These are phyloP conservation scores for Odontocerum albicorne DNA, from an alignment of 2,888 invertebrate species.

Conservation along the genomic window DNA sequence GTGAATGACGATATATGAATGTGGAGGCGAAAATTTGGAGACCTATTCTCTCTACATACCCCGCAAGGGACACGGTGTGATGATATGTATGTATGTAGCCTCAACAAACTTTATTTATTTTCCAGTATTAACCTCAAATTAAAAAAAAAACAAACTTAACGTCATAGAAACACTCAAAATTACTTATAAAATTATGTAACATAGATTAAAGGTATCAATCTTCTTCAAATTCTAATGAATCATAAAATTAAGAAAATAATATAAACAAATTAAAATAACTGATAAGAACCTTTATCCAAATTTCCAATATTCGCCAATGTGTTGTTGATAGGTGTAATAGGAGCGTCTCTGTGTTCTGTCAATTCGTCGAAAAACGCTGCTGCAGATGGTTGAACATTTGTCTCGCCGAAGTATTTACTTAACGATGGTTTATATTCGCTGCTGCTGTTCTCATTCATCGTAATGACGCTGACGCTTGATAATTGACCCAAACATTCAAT, in stretches of 20 bases:
- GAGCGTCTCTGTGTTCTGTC: conserved; percentile 35
- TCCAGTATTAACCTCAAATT: no score
- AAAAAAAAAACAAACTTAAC: not conserved
- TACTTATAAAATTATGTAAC: not conserved
- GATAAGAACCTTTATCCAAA: conserved; percentile 25
- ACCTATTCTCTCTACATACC: no score
- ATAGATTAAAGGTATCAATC: not conserved
- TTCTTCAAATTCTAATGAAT: not conserved
- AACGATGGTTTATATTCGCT: conserved; percentile 55
- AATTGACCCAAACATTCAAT: conserved; percentile 25
- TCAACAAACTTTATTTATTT: no score
- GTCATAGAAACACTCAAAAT: not conserved
- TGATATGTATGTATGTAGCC: no score
- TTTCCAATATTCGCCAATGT: conserved; percentile 31
- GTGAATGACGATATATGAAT: no score
- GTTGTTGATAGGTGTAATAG: conserved; percentile 31
- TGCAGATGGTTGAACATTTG: conserved; percentile 42
- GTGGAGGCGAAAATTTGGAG: no score
- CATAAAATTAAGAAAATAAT: no score
- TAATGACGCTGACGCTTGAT: conserved; percentile 16
- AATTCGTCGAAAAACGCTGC: conserved; percentile 57
- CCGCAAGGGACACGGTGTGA: no score
- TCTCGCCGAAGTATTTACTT: conserved; percentile 60
- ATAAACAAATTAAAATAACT: conserved; percentile 2
- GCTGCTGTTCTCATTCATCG: conserved; percentile 41